Percentiles rank a stretch among this genome's conserved stretches.
Evolutionary conservation across 2,797 vertebrate species (phyloP).

Genomic region (Platalea minor): DNA sequence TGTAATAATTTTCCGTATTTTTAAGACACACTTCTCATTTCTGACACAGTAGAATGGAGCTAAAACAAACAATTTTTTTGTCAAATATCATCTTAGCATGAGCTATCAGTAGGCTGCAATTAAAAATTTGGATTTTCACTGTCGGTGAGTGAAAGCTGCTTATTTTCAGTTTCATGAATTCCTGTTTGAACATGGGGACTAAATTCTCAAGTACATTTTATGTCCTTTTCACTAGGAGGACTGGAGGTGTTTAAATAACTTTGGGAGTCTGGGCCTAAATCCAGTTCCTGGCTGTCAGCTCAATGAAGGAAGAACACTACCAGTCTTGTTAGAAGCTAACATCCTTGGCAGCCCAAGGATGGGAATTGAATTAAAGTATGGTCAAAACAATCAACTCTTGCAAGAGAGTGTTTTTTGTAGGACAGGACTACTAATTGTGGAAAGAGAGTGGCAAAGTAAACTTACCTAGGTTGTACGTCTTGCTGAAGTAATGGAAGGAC

Average conservation of each 20-base stretch:
- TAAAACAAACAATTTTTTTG: background rate
- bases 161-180: background rate
- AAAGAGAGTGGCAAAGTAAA: background rate
- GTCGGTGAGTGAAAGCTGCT: background rate
- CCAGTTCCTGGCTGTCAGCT: background rate
- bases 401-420: background rate
- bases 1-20: background rate
- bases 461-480: background rate
- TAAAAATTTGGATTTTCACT: background rate
- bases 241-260: background rate
- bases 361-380: background rate
- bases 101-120: background rate
- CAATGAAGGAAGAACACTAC: background rate
- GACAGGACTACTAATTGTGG: background rate
- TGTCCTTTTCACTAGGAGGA: background rate
- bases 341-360: background rate
- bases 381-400: background rate
- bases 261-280: background rate
- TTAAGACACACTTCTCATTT: background rate
- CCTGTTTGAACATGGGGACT: background rate
- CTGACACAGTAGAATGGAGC: background rate
- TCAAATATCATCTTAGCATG: background rate
- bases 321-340: conserved; percentile 1
- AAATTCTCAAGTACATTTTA: background rate
- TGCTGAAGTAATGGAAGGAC: background rate